Percentiles rank a stretch among this genome's conserved stretches.
Conservation (phyloP, 1,140 invertebrate species). For the Cydia pomonella region DNA sequence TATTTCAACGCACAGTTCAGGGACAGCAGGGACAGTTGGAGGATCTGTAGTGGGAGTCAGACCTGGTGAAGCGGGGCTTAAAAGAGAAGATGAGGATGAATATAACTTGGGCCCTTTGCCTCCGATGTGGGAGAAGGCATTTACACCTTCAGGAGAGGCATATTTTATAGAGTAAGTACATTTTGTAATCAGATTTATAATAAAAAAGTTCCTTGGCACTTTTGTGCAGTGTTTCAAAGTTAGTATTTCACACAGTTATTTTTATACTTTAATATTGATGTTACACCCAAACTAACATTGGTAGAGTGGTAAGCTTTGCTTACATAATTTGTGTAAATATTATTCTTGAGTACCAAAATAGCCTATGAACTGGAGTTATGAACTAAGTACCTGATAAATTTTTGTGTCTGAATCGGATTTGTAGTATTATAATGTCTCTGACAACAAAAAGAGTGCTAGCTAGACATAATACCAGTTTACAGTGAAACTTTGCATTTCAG, state of each 20-base stretch:
- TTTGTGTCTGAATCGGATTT: background rate
- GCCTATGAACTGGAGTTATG: background rate
- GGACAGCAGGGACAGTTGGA: conserved; percentile 69
- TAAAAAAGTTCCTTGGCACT: background rate
- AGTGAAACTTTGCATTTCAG: too few relatives aligned
- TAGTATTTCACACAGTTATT: background rate
- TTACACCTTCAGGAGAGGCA: conserved; percentile 96
- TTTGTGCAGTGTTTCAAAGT: background rate
- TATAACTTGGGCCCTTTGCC: conserved; percentile 91
- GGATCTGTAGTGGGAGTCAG: conserved; percentile 73
- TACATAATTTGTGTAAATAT: background rate
- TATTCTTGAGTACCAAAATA: background rate
- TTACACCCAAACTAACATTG: background rate
- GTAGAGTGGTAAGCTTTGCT: background rate
- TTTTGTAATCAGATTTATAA: background rate
- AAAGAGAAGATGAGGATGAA: conserved; percentile 76
- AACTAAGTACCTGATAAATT: background rate
- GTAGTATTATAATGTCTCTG: too few relatives aligned
- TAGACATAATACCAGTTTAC: too few relatives aligned
- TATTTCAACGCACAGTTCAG: conserved; percentile 75
- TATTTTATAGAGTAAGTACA: conserved; percentile 98
- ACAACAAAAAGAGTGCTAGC: too few relatives aligned
- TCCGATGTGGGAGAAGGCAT: conserved; percentile 98
- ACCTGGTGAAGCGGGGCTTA: conserved; percentile 60
- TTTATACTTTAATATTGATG: background rate